These are phyloP conservation scores for Cygnus atratus DNA, from an alignment of 2,113 vertebrate genomes.

Conservation along the genomic window DNA sequence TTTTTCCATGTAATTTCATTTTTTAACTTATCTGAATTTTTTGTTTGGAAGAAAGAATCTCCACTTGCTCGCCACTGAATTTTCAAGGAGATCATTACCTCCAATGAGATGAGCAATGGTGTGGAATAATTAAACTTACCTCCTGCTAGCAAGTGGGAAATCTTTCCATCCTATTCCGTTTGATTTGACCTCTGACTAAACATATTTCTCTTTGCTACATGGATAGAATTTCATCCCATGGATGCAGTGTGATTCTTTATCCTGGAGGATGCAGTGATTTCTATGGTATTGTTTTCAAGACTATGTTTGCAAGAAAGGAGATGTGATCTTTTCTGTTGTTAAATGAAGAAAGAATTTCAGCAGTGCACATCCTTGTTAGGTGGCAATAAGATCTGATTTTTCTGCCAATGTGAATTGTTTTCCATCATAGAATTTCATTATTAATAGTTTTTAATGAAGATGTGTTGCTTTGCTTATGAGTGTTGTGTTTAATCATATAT, in stretches of 20 bases:
- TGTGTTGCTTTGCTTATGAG: not conserved
- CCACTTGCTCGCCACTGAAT: not conserved
- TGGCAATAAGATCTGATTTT: not conserved
- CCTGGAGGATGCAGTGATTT: not conserved
- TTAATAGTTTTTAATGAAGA: not conserved
- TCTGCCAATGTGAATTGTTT: not conserved
- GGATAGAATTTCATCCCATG: not conserved
- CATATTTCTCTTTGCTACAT: not conserved
- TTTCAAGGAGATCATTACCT: not conserved
- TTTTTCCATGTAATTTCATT: not conserved
- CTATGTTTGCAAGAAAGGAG: not conserved
- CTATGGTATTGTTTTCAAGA: not conserved
- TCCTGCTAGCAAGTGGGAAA: not conserved
- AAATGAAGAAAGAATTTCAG: not conserved
- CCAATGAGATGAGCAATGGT: not conserved
- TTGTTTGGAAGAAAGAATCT: not conserved
- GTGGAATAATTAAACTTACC: conserved; percentile 1
- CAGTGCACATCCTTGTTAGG: not conserved
- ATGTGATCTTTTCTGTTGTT: not conserved
- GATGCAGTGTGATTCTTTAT: not conserved
- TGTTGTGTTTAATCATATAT: not conserved
- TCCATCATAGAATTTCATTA: not conserved
- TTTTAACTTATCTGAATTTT: not conserved
- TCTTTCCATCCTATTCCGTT: not conserved
- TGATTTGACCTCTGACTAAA: conserved; percentile 9